A percentile compares a stretch with the other conserved stretches of the same genome.
Evolutionary conservation across 2,888 invertebrate genomes (phyloP).

Genomic region (Sycophila texana): DNA sequence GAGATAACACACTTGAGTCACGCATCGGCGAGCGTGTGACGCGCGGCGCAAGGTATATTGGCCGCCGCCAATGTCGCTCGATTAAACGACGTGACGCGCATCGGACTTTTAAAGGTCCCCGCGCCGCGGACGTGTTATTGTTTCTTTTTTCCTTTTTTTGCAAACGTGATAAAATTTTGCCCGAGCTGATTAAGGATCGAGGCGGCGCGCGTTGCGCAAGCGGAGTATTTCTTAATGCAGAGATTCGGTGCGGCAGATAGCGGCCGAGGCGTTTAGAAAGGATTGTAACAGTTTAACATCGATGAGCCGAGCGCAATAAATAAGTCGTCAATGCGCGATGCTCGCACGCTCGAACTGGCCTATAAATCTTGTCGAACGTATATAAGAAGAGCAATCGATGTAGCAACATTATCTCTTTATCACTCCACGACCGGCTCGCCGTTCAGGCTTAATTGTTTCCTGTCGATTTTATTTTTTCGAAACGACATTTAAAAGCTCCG

Average conservation of each 20-base stretch:
- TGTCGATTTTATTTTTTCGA: too few relatives aligned
- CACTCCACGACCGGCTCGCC: too few relatives aligned
- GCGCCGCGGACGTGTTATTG: too few relatives aligned
- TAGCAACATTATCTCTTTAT: too few relatives aligned
- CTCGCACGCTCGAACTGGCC: neutral
- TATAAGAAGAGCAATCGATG: conserved; percentile 2
- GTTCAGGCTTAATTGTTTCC: too few relatives aligned
- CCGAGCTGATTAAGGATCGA: too few relatives aligned
- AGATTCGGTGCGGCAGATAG: neutral
- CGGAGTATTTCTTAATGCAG: conserved; percentile 12
- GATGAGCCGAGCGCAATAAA: neutral
- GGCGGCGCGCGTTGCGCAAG: neutral
- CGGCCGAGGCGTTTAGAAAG: conserved; percentile 24
- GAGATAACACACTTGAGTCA: conserved; percentile 50
- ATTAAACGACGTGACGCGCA: conserved; percentile 4
- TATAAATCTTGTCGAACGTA: neutral
- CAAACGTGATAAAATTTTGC: too few relatives aligned
- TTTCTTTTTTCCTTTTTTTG: too few relatives aligned
- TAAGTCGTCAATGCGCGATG: neutral
- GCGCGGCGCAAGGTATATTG: neutral
- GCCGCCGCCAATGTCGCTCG: neutral
- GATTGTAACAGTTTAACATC: conserved; percentile 11
- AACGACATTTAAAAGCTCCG: too few relatives aligned
- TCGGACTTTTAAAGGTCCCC: neutral
- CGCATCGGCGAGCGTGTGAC: neutral